phyloP scores from a whole-genome alignment of 92 coral and sea anemone genomes.

The Heteractis magnifica region DNA sequence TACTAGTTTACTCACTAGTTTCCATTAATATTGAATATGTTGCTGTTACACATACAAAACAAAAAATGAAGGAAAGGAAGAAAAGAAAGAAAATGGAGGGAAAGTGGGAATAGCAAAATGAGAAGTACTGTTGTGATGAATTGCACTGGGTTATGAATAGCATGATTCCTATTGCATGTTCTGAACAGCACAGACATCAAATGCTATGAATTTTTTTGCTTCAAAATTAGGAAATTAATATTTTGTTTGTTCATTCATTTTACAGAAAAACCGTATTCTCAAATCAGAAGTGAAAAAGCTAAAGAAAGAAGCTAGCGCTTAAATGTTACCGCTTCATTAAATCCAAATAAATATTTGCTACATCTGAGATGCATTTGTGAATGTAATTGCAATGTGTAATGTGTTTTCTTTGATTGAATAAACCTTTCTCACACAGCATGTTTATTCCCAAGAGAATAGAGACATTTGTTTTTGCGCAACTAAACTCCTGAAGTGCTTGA shows the following conservation, averaged over 20 bases:
- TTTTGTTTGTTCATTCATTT: constrained; percentile 27
- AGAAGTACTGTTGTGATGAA: constrained; percentile 27
- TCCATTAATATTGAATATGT: no score
- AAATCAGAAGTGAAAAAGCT: constrained; percentile 85
- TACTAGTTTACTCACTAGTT: no score
- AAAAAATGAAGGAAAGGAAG: not conserved
- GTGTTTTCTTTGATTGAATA: no score
- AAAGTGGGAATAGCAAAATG: not conserved
- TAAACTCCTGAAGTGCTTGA: no score
- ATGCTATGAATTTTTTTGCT: not conserved
- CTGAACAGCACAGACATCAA: constrained; percentile 8
- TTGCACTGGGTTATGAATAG: constrained; percentile 41
- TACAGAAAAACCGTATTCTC: constrained; percentile 91
- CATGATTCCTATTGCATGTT: constrained; percentile 23
- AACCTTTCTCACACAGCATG: no score
- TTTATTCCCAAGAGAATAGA: no score
- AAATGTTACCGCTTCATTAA: constrained; percentile 25
- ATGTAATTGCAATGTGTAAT: not conserved
- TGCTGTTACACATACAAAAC: no score
- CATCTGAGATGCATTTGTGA: not conserved
- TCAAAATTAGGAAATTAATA: not conserved
- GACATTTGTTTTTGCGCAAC: no score
- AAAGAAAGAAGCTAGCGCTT: constrained; percentile 73
- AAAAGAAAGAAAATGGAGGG: not conserved
- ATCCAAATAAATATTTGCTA: constrained; percentile 30